Evolutionary conservation across 2,888 invertebrate genomes (phyloP), one percentile per base, ranked within the genome.

Genomic region (Xanthia icteritia): DNA sequence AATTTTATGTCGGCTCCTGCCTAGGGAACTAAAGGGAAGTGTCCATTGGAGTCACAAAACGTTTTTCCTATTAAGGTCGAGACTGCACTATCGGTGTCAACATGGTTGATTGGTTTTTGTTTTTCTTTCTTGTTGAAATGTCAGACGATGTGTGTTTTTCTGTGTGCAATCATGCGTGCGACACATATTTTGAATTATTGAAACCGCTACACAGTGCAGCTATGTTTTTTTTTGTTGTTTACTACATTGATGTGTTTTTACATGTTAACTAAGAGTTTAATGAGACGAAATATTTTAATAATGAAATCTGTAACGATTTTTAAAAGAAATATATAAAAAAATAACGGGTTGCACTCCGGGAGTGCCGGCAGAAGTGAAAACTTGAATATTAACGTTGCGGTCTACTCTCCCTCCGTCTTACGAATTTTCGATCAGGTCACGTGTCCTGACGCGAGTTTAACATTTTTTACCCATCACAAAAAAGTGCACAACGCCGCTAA

Each of bases 1-100:
- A 83, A 83, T 83, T 83, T 86, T 61, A 79, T 73, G 73, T 58
- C 45, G 42, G 70, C 36, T 23, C 56, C 31, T 45, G 69, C n/a
- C 66, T 75, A 63, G 61, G 54, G 27, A 23, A 60, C 48, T 63
- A 65, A 79, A 58, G 83, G 66, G 48, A 39, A 45, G 64, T 75
- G 54, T 51, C 13, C 64, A 83, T 54, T 73, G 27, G 27, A 36
- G n/a, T 39, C 17, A 13, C 61, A 48, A 48, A 76, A 68, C 27
- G 66, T 73, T 74, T 72, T 72, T 56, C 27, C 15, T 66, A 48
- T 31, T 83, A 83, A 58, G 83, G 83, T 58, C 36, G 3, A 20
- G 58, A 65, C 75, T 63, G 56, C 71, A 71, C 15, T 85, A 60
- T 81, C 64, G 20, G 8, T 63, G 67, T 68, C 68, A 58, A 77